Percentiles rank a stretch among this genome's conserved stretches.
phyloP scores from a whole-genome alignment of 2,888 invertebrate genomes.

The Dromius quadrimaculatus region DNA sequence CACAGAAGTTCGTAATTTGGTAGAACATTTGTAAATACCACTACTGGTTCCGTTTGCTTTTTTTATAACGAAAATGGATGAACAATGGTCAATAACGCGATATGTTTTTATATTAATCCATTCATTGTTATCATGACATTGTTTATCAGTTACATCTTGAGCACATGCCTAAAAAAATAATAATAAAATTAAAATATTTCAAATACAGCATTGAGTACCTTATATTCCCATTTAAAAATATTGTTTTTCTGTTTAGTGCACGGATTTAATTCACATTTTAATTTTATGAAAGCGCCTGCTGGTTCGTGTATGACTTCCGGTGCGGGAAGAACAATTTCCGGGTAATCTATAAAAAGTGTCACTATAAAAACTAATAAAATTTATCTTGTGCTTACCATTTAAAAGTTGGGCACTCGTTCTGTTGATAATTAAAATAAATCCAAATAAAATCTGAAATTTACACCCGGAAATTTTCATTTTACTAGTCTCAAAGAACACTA shows the following conservation, averaged over 20 bases:
- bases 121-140: slow-evolving; percentile 28
- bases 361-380: slow-evolving; percentile 1
- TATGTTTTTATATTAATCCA: slow-evolving; percentile 18
- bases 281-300: slow-evolving; percentile 58
- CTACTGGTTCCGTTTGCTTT: slow-evolving; percentile 58
- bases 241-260: slow-evolving; percentile 57
- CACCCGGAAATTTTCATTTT: no score
- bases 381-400: slow-evolving; percentile 33
- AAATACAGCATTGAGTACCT: slow-evolving; percentile 56
- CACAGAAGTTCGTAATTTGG: slow-evolving; percentile 51
- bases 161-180: slow-evolving; percentile 27
- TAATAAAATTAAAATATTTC: neutral
- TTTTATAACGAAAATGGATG: slow-evolving; percentile 57
- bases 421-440: slow-evolving; percentile 19
- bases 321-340: slow-evolving; percentile 54
- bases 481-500: slow-evolving; percentile 33
- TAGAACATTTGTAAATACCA: slow-evolving; percentile 61
- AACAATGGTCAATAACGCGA: slow-evolving; percentile 52
- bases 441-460: slow-evolving; percentile 5
- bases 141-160: slow-evolving; percentile 32
- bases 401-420: slow-evolving; percentile 4
- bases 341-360: slow-evolving; percentile 32
- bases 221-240: slow-evolving; percentile 59
- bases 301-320: slow-evolving; percentile 58
- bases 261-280: slow-evolving; percentile 58